Base-by-base conservation (phyloP, 2,113 vertebrate species). In the Gobiocypris rarus region DNA sequence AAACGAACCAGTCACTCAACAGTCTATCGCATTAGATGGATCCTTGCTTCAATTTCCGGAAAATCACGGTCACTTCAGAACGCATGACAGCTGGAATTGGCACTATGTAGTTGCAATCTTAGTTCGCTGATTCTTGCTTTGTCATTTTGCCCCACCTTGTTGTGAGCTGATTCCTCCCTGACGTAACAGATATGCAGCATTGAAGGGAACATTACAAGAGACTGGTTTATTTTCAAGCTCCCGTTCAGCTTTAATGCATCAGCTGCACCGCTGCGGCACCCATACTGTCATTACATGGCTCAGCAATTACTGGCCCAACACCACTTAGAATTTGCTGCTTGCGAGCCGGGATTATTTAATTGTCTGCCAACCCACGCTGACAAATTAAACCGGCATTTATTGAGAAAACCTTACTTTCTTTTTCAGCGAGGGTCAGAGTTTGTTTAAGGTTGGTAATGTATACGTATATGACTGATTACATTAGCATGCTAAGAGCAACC, bases 341-440 rank as follows among this genome's bases (percentile, higher is more conserved):
- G 59, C 15, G 50, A 58, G 61, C 8, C 3, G 83, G 61, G n/a
- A 65, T 84, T 70, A 69, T 70, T 75, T 78, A 54, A 78, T 69
- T 56, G 63, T 69, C 74, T 84, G 83, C 61, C 75, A 76, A 84
- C 61, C n/a, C 61, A 84, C 34, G 26, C 83, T 70, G 63, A 84
- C 75, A 84, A 80, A 81, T 81, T 81, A 67, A 67, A 50, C 41
- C 1, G 5, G 17, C 78, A 50, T 81, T 81, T 67, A 50, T 13
- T 26, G 38, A 61, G 38, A 61, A 78, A 78, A 61, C 56, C 58
- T 61, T 61, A 78, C 75, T 77, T 78, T 61, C 34, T 61, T 61
- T 61, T 61, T 78, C n/a, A 43, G 22, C 0, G 0, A 26, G 52
- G 75, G 56, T 61, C 54, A 77, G 56, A 61, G 34, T 50, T 80